phyloP scores from a whole-genome alignment of 1,140 invertebrate species.

The Scaptomyza hsui region DNA sequence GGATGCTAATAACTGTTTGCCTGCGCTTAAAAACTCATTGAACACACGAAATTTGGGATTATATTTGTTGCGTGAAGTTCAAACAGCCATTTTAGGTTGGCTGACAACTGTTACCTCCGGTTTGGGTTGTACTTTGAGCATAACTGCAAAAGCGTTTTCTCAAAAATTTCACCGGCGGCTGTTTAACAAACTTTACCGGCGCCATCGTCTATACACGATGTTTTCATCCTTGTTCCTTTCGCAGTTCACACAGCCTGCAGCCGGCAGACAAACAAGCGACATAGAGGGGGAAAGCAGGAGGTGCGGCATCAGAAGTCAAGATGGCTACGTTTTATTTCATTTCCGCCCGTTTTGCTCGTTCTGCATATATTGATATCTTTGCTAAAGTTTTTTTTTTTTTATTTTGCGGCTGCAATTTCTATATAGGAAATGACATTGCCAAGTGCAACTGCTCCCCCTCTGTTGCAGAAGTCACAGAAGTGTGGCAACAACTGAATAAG shows the following conservation, averaged over 20 bases:
- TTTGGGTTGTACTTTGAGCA: constrained; percentile 21
- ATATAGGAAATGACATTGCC: constrained; percentile 32
- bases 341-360: constrained; percentile 28
- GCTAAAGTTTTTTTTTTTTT: constrained; percentile 12
- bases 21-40: constrained; percentile 48
- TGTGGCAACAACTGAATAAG: not conserved
- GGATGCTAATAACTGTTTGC: constrained; percentile 54
- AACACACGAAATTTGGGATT: constrained; percentile 17
- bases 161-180: constrained; percentile 54
- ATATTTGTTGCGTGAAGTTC: constrained; percentile 22
- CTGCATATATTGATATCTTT: constrained; percentile 22
- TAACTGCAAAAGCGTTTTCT: constrained; percentile 31
- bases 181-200: constrained; percentile 49
- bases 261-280: constrained; percentile 9
- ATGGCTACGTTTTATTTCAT: constrained; percentile 39
- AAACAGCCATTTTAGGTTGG: constrained; percentile 12
- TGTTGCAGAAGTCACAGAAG: not conserved
- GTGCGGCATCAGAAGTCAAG: constrained; percentile 3
- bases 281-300: constrained; percentile 6
- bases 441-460: constrained; percentile 14
- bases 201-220: constrained; percentile 13
- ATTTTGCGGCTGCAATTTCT: constrained; percentile 8
- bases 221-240: constrained; percentile 20
- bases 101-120: constrained; percentile 46
- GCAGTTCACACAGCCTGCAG: constrained; percentile 14